These are phyloP conservation scores for Tanypteryx hageni DNA, from an alignment of 2,888 invertebrate species.

Conservation along the genomic window DNA sequence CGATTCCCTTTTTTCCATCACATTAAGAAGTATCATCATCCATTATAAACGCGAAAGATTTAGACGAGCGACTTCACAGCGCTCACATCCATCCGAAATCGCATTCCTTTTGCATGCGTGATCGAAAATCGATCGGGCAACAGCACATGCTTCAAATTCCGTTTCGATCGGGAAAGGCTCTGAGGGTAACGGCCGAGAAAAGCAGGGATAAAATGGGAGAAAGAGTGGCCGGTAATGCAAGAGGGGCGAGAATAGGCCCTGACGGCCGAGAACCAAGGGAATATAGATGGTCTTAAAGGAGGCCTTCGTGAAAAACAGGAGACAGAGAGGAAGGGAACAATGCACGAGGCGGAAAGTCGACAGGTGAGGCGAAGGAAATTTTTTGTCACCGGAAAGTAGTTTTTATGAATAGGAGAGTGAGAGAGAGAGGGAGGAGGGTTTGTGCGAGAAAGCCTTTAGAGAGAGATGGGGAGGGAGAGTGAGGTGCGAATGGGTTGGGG, in stretches of 20 bases:
- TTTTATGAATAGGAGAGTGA: not conserved
- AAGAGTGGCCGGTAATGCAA: not conserved
- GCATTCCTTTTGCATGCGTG: not conserved
- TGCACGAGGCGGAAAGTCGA: not conserved
- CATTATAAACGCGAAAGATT: not conserved
- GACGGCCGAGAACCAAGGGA: too few species aligned
- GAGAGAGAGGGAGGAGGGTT: not conserved
- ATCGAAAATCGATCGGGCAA: not conserved
- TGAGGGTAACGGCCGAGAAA: not conserved
- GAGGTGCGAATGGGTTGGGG: not conserved
- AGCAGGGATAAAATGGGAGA: conserved; percentile 17
- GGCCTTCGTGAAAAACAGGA: not conserved
- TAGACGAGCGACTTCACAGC: not conserved
- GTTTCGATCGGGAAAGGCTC: not conserved
- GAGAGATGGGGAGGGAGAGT: not conserved
- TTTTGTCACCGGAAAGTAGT: not conserved
- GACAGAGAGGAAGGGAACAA: not conserved
- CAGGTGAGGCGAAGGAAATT: not conserved
- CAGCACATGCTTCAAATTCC: not conserved
- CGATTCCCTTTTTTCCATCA: too few species aligned
- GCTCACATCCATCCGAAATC: not conserved
- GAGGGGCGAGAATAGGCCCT: not conserved
- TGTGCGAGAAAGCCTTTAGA: not conserved
- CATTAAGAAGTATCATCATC: too few species aligned
- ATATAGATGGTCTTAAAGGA: not conserved